Evolutionary conservation across 2,113 vertebrate species (phyloP), one percentile per base, ranked within the genome.

Genomic region (Zapus hudsonius): DNA sequence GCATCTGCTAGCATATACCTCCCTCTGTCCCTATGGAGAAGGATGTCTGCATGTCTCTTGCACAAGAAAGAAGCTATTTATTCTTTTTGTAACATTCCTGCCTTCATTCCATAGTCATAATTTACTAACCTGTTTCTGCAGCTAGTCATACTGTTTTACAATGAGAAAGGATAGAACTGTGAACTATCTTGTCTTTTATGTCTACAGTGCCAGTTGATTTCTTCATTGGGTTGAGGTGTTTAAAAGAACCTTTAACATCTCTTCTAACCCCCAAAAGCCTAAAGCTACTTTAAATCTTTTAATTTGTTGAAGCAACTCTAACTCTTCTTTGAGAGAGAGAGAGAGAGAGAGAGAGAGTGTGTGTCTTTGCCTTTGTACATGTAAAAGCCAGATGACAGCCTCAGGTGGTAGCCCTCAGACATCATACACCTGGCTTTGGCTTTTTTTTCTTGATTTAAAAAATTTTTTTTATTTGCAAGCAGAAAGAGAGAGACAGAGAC

Each of bases 201-300:
- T 47, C 38, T 12, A 12, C 9, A 47, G 61, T 27, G 76, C 3
- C 0, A 52, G 52, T 81, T 66, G 33, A 61, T 63, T 36, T 29
- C 47, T 63, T 87, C 23, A 1, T 0, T 72, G 36, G n/a, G 7
- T 36, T 72, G 38, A 40, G 72, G 29, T 22, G 47, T 44, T 61
- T 52, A 10, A n/a, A 86, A 78, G 38, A 79, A 63, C 38, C 6
- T 63, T 89, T 73, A 3, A 52, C 66, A 70, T 84, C 67, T 84
- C 25, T 63, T 2, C 27, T 73, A 42, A 61, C 38, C 19, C 87
- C 84, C 42, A 61, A n/a, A 74, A 84, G 7, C 47, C 69, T 73
- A 33, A 82, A 78, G n/a, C 82, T 79, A 36, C 25, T 92, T 91
- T 36, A 44, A 82, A 66, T 86, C 29, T 84, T 52, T 88, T 29